These are phyloP conservation scores for Ichneumoninae sp. DNA, from an alignment of 2,888 invertebrate species.

Conservation along the genomic window DNA sequence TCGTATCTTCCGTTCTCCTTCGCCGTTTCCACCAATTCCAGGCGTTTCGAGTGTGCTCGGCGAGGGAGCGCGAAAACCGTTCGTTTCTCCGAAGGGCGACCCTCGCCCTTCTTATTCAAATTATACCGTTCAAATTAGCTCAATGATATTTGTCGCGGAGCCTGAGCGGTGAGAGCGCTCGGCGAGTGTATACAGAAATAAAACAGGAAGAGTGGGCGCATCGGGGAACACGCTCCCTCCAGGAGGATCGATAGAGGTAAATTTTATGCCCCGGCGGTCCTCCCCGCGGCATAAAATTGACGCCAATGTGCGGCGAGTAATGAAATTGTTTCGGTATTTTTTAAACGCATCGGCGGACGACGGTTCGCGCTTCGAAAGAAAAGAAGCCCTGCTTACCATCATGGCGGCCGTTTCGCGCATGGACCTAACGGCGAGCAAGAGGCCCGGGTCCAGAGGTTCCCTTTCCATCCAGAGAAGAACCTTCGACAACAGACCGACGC, in stretches of 20 bases:
- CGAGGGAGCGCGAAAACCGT: slow-evolving; percentile 41
- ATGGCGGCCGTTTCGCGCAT: slow-evolving; percentile 81
- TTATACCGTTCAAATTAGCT: slow-evolving; percentile 60
- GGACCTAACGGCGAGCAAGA: slow-evolving; percentile 80
- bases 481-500: slow-evolving; percentile 82
- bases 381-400: slow-evolving; percentile 78
- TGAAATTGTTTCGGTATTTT: background rate
- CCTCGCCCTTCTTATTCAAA: slow-evolving; percentile 60
- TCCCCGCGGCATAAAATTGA: slow-evolving; percentile 34
- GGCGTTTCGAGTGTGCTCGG: slow-evolving; percentile 61
- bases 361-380: background rate
- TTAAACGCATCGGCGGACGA: background rate
- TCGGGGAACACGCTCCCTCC: slow-evolving; percentile 20
- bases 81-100: slow-evolving; percentile 35
- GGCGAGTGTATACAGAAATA: slow-evolving; percentile 8
- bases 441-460: slow-evolving; percentile 84
- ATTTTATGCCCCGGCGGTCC: slow-evolving; percentile 45
- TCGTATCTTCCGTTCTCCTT: slow-evolving; percentile 55
- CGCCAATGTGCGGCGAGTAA: background rate
- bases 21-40: slow-evolving; percentile 65
- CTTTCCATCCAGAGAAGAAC: slow-evolving; percentile 85
- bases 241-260: slow-evolving; percentile 56
- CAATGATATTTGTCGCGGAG: slow-evolving; percentile 44
- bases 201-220: slow-evolving; percentile 31
- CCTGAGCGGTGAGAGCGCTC: slow-evolving; percentile 23